Evolutionary conservation across 2,797 vertebrate species (phyloP), one percentile per base, ranked within the genome.

Genomic region (Poecile montanus): DNA sequence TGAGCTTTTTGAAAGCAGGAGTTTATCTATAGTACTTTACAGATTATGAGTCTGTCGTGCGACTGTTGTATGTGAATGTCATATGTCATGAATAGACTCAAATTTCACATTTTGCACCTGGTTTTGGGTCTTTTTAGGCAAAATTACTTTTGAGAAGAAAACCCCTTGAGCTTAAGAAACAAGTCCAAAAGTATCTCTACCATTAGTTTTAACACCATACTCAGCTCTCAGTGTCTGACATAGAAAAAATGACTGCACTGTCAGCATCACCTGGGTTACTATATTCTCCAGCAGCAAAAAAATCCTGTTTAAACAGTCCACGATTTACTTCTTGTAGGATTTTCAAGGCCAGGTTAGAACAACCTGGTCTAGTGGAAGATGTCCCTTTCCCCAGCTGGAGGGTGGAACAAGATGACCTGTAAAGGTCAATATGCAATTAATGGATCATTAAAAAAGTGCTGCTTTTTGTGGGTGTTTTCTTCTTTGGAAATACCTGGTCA

Each of bases 391-490:
- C 47, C 16, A 7, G 38, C 25, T 77, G 45, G 44, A 48, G 20
- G 20, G 38, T 71, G 38, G n/a, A 47, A 34, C 0, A 4, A 53
- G 51, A 16, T 83, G 18, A 47, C 11, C n/a, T 84, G 38, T 58
- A 40, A 60, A 72, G 13, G 34, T 78, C 73, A 72, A 13, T 10
- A 0, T 38, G 40, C 34, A 44, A 4, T 60, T 68, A n/a, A 34
- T 9, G 10, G 18, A 6, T 30, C 18, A 0, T 36, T 30, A 16
- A n/a, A 53, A 79, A 62, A 19, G 4, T 47, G 42, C 65, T 80
- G 40, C 44, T 58, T 0, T 0, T n/a, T 75, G 34, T 14, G 30
- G 15, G 23, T 38, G 27, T 65, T 61, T 66, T 27, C 15, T 62
- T 57, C 44, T 48, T 34, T 32, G 71, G 47, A 50, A 30, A 2